Percentiles rank a stretch among this genome's conserved stretches.
Conservation (phyloP, 2,797 vertebrate genomes). For the Scarus forsteni region DNA sequence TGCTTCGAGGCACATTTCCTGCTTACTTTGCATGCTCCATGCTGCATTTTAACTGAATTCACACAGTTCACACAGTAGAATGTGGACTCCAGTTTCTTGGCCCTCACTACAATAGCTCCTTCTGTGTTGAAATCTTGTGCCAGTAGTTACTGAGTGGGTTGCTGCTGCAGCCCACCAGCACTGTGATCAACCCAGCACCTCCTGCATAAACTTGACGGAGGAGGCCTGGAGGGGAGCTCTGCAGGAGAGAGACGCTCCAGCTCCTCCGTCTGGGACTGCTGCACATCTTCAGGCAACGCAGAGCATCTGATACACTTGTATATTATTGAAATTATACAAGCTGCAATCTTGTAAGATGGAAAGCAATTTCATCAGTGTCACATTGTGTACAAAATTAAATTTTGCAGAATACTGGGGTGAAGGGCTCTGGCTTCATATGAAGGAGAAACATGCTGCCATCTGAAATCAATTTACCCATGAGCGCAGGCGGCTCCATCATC, state of each 20-base stretch:
- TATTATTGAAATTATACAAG: constrained; percentile 51
- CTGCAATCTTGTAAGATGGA: constrained; percentile 28
- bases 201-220: constrained; percentile 11
- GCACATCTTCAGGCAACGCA: constrained; percentile 39
- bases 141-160: constrained; percentile 49
- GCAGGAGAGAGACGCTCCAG: constrained; percentile 14
- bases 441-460: constrained; percentile 31
- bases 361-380: constrained; percentile 60
- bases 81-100: constrained; percentile 8
- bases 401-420: constrained; percentile 13
- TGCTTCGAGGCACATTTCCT: background rate
- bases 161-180: constrained; percentile 34
- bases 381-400: constrained; percentile 52
- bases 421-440: constrained; percentile 17
- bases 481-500: constrained; percentile 8
- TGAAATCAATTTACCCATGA: constrained; percentile 51
- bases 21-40: background rate
- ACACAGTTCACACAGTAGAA: background rate
- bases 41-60: constrained; percentile 1
- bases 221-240: constrained; percentile 30
- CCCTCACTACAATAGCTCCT: constrained; percentile 19
- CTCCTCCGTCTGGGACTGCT: constrained; percentile 27
- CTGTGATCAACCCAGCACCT: constrained; percentile 29
- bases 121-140: constrained; percentile 33
- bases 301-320: constrained; percentile 49